Evolutionary conservation across 2,888 invertebrate genomes (phyloP), one percentile per base, ranked within the genome.

Genomic region (Prostheceraeus crozeri): DNA sequence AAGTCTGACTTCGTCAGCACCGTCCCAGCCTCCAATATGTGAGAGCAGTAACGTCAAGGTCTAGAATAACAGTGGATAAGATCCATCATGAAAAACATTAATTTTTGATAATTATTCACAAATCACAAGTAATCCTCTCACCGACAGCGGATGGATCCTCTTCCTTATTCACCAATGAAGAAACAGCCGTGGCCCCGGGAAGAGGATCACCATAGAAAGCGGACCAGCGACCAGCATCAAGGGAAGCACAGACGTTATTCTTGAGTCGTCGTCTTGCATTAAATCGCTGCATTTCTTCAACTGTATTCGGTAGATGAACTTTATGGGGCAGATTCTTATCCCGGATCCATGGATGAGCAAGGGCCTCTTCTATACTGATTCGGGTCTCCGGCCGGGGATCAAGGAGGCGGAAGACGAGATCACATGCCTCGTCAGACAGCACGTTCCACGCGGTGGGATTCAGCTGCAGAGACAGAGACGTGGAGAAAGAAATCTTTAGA

Each of bases 301-400:
- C 91, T 1, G 93, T 89, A 62, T 89, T 87, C 46, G 83, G 82
- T 55, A 98, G 80, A 79, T 98, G 96, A 66, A 85, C 82, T 72
- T 89, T 84, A 67, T 85, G 84, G 64, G 89, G 84, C 63, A 88
- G 88, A 73, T 93, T 91, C 69, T 90, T 84, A 75, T 90, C 93
- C 89, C 87, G 83, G 72, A 98, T 84, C 96, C 96, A 98, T 67
- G 87, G 85, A 79, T 98, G 96, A 73, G 87, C 86, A 62, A 98
- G 82, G 62, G 93, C 90, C 77, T 94, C 89, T 73, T 90, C 88
- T 71, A 94, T 89, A 61, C 89, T 89, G 72, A 93, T 86, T 75
- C 96, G 82, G 75, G 89, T 86, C 67, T 85, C 85, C 62, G 88
- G 88, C 78, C 94, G 91, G 46, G 87, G 84, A 19, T 85, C 84